Evolutionary conservation across 2,113 vertebrate species (phyloP), one percentile per base, ranked within the genome.

Genomic region (Calyptomena viridis): DNA sequence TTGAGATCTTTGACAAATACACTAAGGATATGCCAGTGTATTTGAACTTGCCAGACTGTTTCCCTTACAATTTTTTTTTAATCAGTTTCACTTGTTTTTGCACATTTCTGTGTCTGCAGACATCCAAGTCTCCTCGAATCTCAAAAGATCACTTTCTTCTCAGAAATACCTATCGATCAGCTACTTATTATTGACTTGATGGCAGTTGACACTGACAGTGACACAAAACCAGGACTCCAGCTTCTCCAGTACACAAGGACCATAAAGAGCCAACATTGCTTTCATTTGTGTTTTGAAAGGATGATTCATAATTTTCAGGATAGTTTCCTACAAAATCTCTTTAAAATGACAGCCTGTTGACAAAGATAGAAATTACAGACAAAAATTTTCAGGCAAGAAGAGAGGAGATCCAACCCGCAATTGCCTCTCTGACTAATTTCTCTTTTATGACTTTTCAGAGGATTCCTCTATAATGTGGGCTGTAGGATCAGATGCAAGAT

Each of bases 361-460:
- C 27, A 87, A 78, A 91, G 18, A n/a, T 8, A 84, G 44, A 56
- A 87, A 87, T 42, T 46, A 19, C 46, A 91, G 30, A 33, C 59
- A 3, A 84, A 94, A 83, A 0, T 19, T 74, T 80, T 93, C 72
- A 84, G 28, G 44, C 74, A 80, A 77, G 79, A 90, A 96, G 92
- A 59, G 8, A 39, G 10, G 30, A 88, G 21, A 63, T 5, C 3
- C 25, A 74, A 35, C 8, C 13, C 37, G 93, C 9, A 87, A 74
- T 12, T 53, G 3, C n/a, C 67, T 95, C 39, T 74, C 35, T 84
- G 28, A 14, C 6, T 84, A 37, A 14, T 15, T 95, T 79, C 18
- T 53, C 27, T 94, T 88, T 88, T 81, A 93, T 75, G 72, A 33
- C 23, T 89, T 80, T 59, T 93, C 75, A 88, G 67, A 91, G 53